phyloP scores from a whole-genome alignment of 23 tunicate genomes.

The Botrylloides violaceus region DNA sequence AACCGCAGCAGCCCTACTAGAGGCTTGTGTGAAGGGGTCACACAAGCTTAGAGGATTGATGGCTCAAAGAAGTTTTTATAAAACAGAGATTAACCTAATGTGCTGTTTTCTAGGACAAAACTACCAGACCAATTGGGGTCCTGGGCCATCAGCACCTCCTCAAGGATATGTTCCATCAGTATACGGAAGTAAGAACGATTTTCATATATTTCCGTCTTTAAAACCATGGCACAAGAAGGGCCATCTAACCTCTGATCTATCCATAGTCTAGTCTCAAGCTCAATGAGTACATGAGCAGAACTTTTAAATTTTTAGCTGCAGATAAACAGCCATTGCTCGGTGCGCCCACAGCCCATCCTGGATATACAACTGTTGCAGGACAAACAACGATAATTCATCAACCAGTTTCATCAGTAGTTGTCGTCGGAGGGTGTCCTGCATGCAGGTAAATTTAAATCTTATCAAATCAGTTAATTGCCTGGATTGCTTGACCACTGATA shows the following conservation, averaged over 20 bases:
- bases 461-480: no score
- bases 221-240: no score
- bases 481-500: no score
- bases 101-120: not conserved
- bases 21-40: no score
- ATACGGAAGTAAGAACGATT: not conserved
- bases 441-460: slow-evolving; percentile 52
- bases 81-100: no score
- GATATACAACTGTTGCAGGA: slow-evolving; percentile 17
- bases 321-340: slow-evolving; percentile 28
- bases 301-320: not conserved
- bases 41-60: no score
- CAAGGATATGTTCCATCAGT: not conserved
- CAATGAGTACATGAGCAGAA: no score
- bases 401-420: slow-evolving; percentile 49
- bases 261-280: no score
- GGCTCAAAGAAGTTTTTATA: no score
- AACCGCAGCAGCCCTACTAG: no score
- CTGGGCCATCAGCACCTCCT: not conserved
- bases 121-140: not conserved
- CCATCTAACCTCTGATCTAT: no score
- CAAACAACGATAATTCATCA: slow-evolving; percentile 64
- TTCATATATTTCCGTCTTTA: no score
- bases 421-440: slow-evolving; percentile 93
- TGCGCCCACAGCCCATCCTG: slow-evolving; percentile 5